Percentiles rank a stretch among this genome's conserved stretches.
Conservation (phyloP, 2,888 invertebrate genomes). For the Acrobasis consociella region DNA sequence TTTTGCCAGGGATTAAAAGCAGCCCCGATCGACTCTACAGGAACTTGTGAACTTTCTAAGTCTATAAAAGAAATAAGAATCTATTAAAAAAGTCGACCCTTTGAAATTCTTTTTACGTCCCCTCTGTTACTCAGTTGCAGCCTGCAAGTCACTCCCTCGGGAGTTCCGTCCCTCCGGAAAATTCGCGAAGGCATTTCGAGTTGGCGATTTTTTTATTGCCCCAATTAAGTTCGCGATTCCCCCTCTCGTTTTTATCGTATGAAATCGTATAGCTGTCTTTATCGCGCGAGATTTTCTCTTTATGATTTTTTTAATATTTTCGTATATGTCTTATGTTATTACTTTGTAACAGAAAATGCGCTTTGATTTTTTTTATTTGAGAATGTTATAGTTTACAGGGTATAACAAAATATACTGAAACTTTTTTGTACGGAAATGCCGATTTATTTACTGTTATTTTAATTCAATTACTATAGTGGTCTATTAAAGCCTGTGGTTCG, state of each 20-base stretch:
- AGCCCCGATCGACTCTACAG: background rate
- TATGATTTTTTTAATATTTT: slow-evolving; percentile 11
- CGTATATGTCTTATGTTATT: background rate
- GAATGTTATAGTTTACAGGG: too few species aligned
- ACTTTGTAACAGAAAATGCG: background rate
- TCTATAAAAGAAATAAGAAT: background rate
- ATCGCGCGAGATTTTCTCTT: background rate
- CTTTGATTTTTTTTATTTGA: too few species aligned
- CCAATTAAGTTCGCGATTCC: slow-evolving; percentile 10
- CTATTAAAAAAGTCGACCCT: background rate
- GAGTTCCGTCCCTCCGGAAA: slow-evolving; percentile 14
- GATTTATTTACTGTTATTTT: too few species aligned
- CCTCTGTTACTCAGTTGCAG: slow-evolving; percentile 8
- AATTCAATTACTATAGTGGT: too few species aligned
- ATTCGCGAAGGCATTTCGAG: slow-evolving; percentile 9
- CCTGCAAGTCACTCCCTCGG: slow-evolving; percentile 11
- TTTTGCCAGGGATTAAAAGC: too few species aligned
- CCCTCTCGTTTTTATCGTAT: background rate
- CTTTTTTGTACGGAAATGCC: too few species aligned
- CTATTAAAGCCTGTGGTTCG: too few species aligned
- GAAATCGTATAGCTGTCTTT: slow-evolving; percentile 12
- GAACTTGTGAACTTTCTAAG: background rate
- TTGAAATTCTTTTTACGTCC: background rate
- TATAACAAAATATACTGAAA: too few species aligned
- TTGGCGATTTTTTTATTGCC: slow-evolving; percentile 20